Percentiles rank a stretch among this genome's conserved stretches.
These are phyloP conservation scores for Brevimyrus niger DNA, from an alignment of 2,113 vertebrate genomes.

Conservation along the genomic window DNA sequence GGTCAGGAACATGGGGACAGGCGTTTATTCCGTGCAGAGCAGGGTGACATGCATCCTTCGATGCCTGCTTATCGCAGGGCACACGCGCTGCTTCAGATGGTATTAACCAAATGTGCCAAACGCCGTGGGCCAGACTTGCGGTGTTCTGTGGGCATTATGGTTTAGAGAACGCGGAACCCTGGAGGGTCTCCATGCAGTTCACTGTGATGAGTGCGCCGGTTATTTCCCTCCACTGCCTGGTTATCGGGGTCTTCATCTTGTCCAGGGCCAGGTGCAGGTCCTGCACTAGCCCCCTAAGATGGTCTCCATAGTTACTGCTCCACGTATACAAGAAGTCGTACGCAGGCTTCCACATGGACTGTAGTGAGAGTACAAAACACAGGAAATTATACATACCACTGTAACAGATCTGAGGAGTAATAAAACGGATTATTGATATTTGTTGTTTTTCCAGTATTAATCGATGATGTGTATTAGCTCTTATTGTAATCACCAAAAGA, in stretches of 20 bases:
- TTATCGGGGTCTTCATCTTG: constrained; percentile 92
- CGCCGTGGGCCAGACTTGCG: background rate
- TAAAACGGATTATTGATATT: background rate
- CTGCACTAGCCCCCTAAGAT: constrained; percentile 82
- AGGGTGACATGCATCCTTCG: background rate
- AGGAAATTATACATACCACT: background rate
- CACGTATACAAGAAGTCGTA: constrained; percentile 92
- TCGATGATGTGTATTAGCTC: background rate
- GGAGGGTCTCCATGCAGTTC: constrained; percentile 78
- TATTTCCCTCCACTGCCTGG: constrained; percentile 84
- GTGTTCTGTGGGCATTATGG: constrained; percentile 24
- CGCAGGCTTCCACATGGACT: constrained; percentile 98
- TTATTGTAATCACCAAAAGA: background rate
- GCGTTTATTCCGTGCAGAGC: background rate
- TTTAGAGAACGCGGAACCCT: constrained; percentile 63
- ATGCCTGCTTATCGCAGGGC: background rate
- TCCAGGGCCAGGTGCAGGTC: constrained; percentile 85
- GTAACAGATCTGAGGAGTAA: background rate
- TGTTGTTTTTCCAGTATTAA: background rate
- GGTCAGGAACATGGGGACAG: background rate
- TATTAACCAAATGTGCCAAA: background rate
- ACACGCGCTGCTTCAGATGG: background rate
- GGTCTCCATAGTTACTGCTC: constrained; percentile 76
- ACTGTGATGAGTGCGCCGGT: constrained; percentile 82
- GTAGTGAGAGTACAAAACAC: constrained; percentile 27